phyloP scores from a whole-genome alignment of 2,888 invertebrate genomes.

The Ametastegia equiseti region DNA sequence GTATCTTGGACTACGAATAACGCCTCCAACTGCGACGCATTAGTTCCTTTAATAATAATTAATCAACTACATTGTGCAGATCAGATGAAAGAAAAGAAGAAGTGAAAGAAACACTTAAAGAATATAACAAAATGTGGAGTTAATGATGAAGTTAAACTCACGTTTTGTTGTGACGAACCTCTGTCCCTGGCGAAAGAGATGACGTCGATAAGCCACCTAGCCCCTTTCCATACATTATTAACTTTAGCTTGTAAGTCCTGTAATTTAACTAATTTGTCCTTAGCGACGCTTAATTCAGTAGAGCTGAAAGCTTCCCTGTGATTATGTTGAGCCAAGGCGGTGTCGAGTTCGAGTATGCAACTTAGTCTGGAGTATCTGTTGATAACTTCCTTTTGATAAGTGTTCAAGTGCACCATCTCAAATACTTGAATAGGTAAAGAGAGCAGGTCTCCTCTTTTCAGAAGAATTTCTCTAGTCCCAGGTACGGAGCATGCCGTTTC shows the following conservation, averaged over 20 bases:
- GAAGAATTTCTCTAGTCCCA: constrained; percentile 89
- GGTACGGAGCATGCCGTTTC: constrained; percentile 96
- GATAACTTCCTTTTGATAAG: constrained; percentile 94
- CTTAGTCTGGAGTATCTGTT: constrained; percentile 95
- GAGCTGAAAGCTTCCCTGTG: constrained; percentile 97
- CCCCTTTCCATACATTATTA: constrained; percentile 94
- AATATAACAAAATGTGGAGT: not conserved
- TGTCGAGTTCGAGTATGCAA: constrained; percentile 95
- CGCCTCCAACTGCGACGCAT: too few relatives aligned
- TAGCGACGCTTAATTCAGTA: constrained; percentile 90
- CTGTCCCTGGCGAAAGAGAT: constrained; percentile 95
- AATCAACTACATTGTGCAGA: too few relatives aligned
- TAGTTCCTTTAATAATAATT: too few relatives aligned
- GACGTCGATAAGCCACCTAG: constrained; percentile 97
- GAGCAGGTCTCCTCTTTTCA: constrained; percentile 90
- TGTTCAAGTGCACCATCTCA: constrained; percentile 96
- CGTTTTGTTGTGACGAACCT: constrained; percentile 69
- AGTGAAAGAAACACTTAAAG: too few relatives aligned
- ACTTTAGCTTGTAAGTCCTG: constrained; percentile 91
- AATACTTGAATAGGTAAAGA: constrained; percentile 95
- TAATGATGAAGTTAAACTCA: constrained; percentile 56
- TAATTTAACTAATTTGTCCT: constrained; percentile 88
- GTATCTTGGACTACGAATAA: too few relatives aligned
- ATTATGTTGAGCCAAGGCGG: constrained; percentile 93
- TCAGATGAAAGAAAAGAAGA: too few relatives aligned